Evolutionary conservation across 1,140 invertebrate species (phyloP), one percentile per base, ranked within the genome.

Genomic region (Lasaia peninsularis): DNA sequence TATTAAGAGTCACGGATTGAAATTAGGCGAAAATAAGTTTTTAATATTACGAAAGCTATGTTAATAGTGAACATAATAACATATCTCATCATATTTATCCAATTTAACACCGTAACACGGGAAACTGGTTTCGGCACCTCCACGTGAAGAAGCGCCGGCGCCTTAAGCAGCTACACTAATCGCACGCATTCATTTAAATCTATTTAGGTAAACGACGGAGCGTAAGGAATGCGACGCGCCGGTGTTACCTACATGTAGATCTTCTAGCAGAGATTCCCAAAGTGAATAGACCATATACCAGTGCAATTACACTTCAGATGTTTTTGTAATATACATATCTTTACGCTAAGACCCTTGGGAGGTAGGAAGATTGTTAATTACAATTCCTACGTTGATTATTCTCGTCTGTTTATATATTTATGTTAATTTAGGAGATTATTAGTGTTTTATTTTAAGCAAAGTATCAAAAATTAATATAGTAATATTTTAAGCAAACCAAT

Each of bases 121-220:
- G 55, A 74, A 81, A 75, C 78, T 52, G 33, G 73, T 79, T 74
- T 61, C 53, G 56, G 64, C 53, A 54, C 58, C 16, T 14, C 14
- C 37, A 57, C 58, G 62, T 59, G 60, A 60, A 63, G 65, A 65
- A 59, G 67, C 63, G 66, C 56, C 60, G 55, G 53, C 66, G 58
- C 58, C 34, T 12, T 61, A 58, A 63, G 58, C 53, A 55, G 56
- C 54, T 58, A 28, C 50, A 59, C 67, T 78, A 80, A 80, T 81
- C 73, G 71, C 62, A 63, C 67, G 72, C 75, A 79, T 77, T 75
- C 71, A 75, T 80, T 84, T 78, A 62, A 80, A 84, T 81, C 71
- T 81, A 77, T 81, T 81, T 77, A 74, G 71, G 76, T 75, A 78
- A 80, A 75, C 71, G 69, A 56, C 48, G 58, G 63, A 62, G 34